phyloP scores from a whole-genome alignment of 1,140 invertebrate genomes.

The Danaus plexippus region DNA sequence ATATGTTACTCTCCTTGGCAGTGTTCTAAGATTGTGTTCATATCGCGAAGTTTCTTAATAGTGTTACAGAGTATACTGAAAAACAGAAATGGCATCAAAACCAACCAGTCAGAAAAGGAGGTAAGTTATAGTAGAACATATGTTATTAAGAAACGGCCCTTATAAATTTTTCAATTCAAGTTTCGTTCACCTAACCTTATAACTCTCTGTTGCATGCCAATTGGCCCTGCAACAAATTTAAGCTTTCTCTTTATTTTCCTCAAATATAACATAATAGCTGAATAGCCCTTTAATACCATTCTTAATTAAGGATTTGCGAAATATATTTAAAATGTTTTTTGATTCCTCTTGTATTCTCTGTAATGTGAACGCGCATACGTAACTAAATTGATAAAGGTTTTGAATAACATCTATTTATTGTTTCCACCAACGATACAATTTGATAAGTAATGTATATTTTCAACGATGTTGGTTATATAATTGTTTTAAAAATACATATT shows the following conservation, averaged over 20 bases:
- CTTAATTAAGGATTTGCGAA: no score
- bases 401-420: no score
- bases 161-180: background rate
- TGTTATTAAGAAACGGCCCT: background rate
- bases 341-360: background rate
- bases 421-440: no score
- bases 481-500: no score
- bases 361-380: slow-evolving; percentile 6
- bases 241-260: slow-evolving; percentile 28
- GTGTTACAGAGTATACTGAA: slow-evolving; percentile 44
- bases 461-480: no score
- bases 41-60: slow-evolving; percentile 64
- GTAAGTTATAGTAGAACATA: slow-evolving; percentile 29
- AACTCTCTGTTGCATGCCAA: slow-evolving; percentile 17
- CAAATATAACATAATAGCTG: no score
- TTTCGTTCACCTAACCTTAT: slow-evolving; percentile 17
- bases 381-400: slow-evolving; percentile 3
- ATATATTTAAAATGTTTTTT: no score
- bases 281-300: no score
- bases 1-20: slow-evolving; percentile 72
- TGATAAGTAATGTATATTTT: no score
- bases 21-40: slow-evolving; percentile 71
- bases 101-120: slow-evolving; percentile 61
- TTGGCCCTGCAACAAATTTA: slow-evolving; percentile 10
- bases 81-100: slow-evolving; percentile 63